Conservation (phyloP, 2,797 vertebrate species). For the Bradypodion pumilum region DNA sequence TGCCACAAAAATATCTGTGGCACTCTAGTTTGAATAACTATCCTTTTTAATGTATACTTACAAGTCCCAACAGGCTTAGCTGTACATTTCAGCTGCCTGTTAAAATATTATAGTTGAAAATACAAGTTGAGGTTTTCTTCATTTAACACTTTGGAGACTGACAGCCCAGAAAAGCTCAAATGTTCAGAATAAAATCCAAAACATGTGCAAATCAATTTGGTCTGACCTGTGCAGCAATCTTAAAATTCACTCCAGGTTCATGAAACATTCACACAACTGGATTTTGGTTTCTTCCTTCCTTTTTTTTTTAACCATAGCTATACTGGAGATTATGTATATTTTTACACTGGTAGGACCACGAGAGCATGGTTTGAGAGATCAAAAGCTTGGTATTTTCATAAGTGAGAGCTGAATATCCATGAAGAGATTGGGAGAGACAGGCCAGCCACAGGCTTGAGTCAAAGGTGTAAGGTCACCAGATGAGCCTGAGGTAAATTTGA, state of each 20-base stretch:
- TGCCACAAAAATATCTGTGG: conserved; percentile 15
- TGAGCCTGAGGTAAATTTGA: neutral
- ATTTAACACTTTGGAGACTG: conserved; percentile 13
- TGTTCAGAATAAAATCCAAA: conserved; percentile 22
- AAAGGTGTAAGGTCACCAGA: neutral
- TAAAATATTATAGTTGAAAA: conserved; percentile 2
- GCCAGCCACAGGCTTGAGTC: neutral
- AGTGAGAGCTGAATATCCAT: neutral
- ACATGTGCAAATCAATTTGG: neutral
- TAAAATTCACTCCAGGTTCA: conserved; percentile 19
- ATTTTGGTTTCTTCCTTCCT: fast-evolving
- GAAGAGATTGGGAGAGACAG: neutral
- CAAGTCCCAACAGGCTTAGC: neutral
- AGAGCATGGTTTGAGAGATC: neutral
- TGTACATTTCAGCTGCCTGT: neutral
- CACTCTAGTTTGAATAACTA: neutral
- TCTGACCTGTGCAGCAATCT: neutral
- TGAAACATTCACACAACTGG: conserved; percentile 20
- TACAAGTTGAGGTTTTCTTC: conserved; percentile 21
- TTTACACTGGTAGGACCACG: neutral
- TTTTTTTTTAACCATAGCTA: neutral
- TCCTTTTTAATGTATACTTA: neutral
- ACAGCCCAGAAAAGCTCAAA: neutral
- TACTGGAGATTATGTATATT: neutral
- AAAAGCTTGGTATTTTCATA: neutral